Evolutionary conservation across 2,888 invertebrate species (phyloP).

Genomic region (Chydorus sphaericus): DNA sequence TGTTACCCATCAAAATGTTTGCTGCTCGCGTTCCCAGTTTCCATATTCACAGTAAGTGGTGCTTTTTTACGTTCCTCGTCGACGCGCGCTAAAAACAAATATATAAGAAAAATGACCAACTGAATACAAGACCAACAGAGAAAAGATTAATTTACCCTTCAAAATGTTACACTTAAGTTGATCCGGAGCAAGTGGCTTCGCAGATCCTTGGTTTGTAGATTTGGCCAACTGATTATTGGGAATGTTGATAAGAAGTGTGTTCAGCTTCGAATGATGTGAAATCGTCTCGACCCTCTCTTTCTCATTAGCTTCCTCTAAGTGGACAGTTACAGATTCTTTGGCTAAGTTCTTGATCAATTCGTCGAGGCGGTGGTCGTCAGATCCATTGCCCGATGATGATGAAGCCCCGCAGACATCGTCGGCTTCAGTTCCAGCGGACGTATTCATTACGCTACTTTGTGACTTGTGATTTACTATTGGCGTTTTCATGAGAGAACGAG

Average conservation of each 20-base stretch:
- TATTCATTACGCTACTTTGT: neutral
- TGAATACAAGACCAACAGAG: neutral
- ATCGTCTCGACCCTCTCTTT: neutral
- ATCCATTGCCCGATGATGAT: conserved; percentile 35
- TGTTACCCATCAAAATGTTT: conserved; percentile 19
- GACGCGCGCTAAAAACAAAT: conserved; percentile 39
- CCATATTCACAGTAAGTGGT: conserved; percentile 13
- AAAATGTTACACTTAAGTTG: conserved; percentile 88
- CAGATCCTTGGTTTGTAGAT: conserved; percentile 22
- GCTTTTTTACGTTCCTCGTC: conserved; percentile 44
- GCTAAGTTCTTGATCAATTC: conserved; percentile 59
- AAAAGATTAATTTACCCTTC: conserved; percentile 46
- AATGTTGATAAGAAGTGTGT: conserved; percentile 19
- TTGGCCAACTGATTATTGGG: conserved; percentile 34
- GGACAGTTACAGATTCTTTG: conserved; percentile 36
- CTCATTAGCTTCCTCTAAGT: conserved; percentile 4
- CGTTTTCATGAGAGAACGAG: conserved; percentile 1
- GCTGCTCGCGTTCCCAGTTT: conserved; percentile 11
- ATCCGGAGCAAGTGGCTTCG: conserved; percentile 63
- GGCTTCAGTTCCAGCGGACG: neutral
- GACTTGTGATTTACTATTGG: conserved; percentile 3
- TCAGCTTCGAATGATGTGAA: neutral
- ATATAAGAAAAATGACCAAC: conserved; percentile 16
- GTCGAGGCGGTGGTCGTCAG: conserved; percentile 47
- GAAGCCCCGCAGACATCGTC: neutral